Percentiles rank a stretch among this genome's conserved stretches.
phyloP scores from a whole-genome alignment of 2,888 invertebrate species.

The Cosmorhoe ocellata region DNA sequence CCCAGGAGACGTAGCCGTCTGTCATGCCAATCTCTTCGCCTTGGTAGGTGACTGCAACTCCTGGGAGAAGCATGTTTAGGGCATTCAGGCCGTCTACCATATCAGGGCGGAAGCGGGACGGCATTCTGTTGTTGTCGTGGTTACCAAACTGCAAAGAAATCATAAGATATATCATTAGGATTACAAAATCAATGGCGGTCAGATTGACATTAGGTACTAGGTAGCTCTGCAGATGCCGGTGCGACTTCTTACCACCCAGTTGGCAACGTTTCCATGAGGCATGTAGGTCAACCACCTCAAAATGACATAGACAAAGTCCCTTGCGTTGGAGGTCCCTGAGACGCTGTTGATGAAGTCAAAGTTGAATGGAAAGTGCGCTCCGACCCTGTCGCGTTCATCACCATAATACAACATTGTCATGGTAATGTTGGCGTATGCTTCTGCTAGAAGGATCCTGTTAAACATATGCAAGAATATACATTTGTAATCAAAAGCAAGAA shows the following conservation, averaged over 20 bases:
- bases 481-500: too few relatives aligned
- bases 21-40: slow-evolving; percentile 91
- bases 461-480: slow-evolving; percentile 34
- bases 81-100: slow-evolving; percentile 87
- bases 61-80: slow-evolving; percentile 87
- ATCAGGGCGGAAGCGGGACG: slow-evolving; percentile 83
- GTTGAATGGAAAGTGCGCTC: slow-evolving; percentile 86
- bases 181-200: too few relatives aligned
- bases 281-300: slow-evolving; percentile 83
- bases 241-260: slow-evolving; percentile 83
- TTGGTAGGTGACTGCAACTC: slow-evolving; percentile 91
- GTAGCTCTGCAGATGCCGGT: too few relatives aligned
- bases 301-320: slow-evolving; percentile 74
- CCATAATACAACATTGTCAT: slow-evolving; percentile 85
- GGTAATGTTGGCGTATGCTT: slow-evolving; percentile 81
- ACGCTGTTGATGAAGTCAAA: slow-evolving; percentile 82
- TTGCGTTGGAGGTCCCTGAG: slow-evolving; percentile 65
- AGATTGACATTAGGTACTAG: too few relatives aligned
- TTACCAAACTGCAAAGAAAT: slow-evolving; percentile 82
- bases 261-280: slow-evolving; percentile 81
- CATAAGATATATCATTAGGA: too few relatives aligned
- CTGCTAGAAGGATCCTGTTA: slow-evolving; percentile 81
- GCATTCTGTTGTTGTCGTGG: slow-evolving; percentile 85
- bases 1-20: slow-evolving; percentile 81
- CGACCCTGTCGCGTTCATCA: slow-evolving; percentile 58